Base-by-base conservation (phyloP, 2,797 vertebrate genomes). In the Petrocephalus sullivani region DNA sequence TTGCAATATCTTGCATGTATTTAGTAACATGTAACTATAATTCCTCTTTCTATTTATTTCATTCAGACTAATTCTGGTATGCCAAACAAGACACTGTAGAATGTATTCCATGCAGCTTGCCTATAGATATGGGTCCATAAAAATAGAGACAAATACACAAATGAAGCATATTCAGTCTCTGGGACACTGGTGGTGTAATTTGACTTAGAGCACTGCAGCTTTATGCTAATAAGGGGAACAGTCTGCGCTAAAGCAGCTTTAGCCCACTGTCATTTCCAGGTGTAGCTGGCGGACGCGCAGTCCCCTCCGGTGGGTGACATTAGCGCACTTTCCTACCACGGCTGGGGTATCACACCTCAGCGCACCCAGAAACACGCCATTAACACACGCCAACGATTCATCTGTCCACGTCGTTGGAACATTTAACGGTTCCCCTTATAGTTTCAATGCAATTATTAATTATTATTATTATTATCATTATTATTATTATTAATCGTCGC, bases 161-260 rank as follows among this genome's bases (percentile, higher is more conserved):
- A 83, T 83, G 21, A 88, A 83, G 61, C 75, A 58, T 49, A 71
- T 21, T 83, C 78, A 51, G 92, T 92, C 93, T 94, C 92, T 95
- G 93, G 90, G 93, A 92, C 90, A 91, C 51, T 92, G 93, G 94
- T 94, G 96, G 95, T 95, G 96, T 96, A 96, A 97, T 97, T 96
- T 97, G 95, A 97, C 96, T 96, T 95, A 94, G 95, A 96, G 96
- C 96, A 91, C 91, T 95, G 96, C 97, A 97, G 97, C 97, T 98
- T 97, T 98, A 98, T 98, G 97, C 97, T 97, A 98, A 98, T 98
- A 89, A 92, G 91, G 89, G 8, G 93, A 95, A 97, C 97, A 97
- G 97, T 96, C 94, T 91, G 92, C 93, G 90, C 93, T 93, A 95
- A 96, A 95, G 95, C 92, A 96, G 96, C 96, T 96, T 96, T 95